phyloP scores from a whole-genome alignment of 2,888 invertebrate genomes.

The Pammene fasciana region DNA sequence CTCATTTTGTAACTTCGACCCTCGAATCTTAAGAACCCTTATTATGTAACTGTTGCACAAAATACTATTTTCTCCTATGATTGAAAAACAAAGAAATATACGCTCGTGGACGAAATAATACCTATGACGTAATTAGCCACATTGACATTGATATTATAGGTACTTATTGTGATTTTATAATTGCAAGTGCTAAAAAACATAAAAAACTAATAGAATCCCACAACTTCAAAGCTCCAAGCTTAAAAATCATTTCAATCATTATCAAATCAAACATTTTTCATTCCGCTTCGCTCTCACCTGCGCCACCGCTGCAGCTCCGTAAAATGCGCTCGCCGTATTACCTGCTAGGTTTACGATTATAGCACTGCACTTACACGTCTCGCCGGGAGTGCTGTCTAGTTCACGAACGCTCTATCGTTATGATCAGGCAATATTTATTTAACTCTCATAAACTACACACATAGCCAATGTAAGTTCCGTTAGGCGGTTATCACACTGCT shows the following conservation, averaged over 20 bases:
- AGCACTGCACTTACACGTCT: slow-evolving; percentile 62
- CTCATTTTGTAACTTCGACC: too few relatives aligned
- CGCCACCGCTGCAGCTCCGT: slow-evolving; percentile 16
- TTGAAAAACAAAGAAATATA: too few relatives aligned
- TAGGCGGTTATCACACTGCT: too few relatives aligned
- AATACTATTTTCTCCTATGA: too few relatives aligned
- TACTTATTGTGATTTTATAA: too few relatives aligned
- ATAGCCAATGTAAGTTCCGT: background rate
- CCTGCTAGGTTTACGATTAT: slow-evolving; percentile 67
- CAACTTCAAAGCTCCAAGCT: background rate
- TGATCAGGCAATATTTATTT: slow-evolving; percentile 57
- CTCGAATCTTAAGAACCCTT: too few relatives aligned
- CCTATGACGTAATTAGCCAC: too few relatives aligned
- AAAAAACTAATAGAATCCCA: background rate
- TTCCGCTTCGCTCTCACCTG: slow-evolving; percentile 14
- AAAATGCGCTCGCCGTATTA: slow-evolving; percentile 50
- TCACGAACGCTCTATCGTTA: slow-evolving; percentile 59
- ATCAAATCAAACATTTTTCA: background rate
- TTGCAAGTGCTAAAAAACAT: background rate
- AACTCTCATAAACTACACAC: slow-evolving; percentile 27
- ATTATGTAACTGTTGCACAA: too few relatives aligned
- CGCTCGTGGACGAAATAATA: too few relatives aligned
- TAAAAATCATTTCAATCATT: background rate
- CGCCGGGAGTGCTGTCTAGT: slow-evolving; percentile 51
- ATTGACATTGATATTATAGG: too few relatives aligned